A percentile compares a stretch with the other conserved stretches of the same genome.
These are phyloP conservation scores for Botia kubotai DNA, from an alignment of 2,797 vertebrate species.

Conservation along the genomic window DNA sequence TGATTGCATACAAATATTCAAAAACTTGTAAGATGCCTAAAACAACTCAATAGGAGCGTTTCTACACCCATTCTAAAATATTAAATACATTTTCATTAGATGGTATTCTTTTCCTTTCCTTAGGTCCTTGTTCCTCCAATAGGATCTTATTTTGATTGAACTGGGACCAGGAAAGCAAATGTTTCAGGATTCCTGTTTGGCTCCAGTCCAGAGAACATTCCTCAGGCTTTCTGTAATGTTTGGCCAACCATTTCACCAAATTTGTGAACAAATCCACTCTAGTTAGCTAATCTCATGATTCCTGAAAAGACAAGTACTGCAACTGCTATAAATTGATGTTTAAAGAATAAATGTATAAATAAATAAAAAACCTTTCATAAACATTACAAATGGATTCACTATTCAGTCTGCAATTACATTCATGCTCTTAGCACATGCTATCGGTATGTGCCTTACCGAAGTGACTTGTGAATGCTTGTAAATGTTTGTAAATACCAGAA, in stretches of 20 bases:
- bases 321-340: no score
- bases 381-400: no score
- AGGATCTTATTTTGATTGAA: constrained; percentile 2
- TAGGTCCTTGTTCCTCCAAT: no score
- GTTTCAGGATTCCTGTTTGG: constrained; percentile 51
- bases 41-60: no score
- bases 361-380: no score
- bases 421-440: background rate
- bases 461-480: background rate
- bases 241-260: constrained; percentile 40
- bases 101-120: background rate
- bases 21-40: no score
- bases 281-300: constrained; percentile 13
- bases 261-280: constrained; percentile 12
- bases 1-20: no score
- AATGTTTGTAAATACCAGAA: background rate
- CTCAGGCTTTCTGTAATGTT: constrained; percentile 48
- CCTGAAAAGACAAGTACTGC: constrained; percentile 2
- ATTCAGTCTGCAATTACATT: no score
- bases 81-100: background rate
- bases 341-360: no score
- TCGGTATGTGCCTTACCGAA: background rate
- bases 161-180: constrained; percentile 49
- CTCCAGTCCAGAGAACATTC: constrained; percentile 52
- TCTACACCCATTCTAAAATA: no score